Percentiles rank a stretch among this genome's conserved stretches.
phyloP scores from a whole-genome alignment of 2,888 invertebrate genomes.

The Lithodes maja region DNA sequence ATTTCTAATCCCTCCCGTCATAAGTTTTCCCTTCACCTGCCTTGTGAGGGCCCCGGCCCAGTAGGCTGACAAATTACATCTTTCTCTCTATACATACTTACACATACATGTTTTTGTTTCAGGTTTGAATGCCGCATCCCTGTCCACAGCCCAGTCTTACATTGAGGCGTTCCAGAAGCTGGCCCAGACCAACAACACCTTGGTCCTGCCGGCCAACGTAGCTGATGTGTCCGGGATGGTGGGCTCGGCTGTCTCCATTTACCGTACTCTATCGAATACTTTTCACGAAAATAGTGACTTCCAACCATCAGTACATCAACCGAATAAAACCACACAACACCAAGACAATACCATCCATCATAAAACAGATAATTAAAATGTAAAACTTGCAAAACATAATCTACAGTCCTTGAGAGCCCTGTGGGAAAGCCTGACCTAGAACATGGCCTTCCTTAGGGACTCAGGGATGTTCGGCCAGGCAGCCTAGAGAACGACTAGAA shows the following conservation, averaged over 20 bases:
- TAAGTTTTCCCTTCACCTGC: too few species aligned
- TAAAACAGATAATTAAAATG: neutral
- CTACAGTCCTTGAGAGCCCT: too few species aligned
- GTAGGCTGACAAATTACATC: too few species aligned
- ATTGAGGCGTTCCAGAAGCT: conserved; percentile 94
- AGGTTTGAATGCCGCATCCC: conserved; percentile 92
- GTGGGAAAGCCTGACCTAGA: too few species aligned
- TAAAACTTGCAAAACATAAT: neutral
- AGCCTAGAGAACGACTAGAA: too few species aligned
- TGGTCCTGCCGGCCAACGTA: conserved; percentile 93
- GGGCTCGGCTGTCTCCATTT: conserved; percentile 77
- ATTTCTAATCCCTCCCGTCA: too few species aligned
- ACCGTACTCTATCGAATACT: conserved; percentile 74
- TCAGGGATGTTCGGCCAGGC: too few species aligned
- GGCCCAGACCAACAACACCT: conserved; percentile 94
- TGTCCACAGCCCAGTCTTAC: conserved; percentile 96
- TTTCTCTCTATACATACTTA: too few species aligned
- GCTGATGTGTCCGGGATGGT: conserved; percentile 87
- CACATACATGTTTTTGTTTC: conserved; percentile 56
- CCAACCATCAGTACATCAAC: neutral
- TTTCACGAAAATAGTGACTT: neutral
- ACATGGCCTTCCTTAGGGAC: too few species aligned
- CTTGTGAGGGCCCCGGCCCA: too few species aligned
- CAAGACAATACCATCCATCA: neutral
- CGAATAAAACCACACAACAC: neutral